Percentiles rank a stretch among this genome's conserved stretches.
phyloP scores from a whole-genome alignment of 2,797 vertebrate genomes.

The Chaenodraco wilsoni region DNA sequence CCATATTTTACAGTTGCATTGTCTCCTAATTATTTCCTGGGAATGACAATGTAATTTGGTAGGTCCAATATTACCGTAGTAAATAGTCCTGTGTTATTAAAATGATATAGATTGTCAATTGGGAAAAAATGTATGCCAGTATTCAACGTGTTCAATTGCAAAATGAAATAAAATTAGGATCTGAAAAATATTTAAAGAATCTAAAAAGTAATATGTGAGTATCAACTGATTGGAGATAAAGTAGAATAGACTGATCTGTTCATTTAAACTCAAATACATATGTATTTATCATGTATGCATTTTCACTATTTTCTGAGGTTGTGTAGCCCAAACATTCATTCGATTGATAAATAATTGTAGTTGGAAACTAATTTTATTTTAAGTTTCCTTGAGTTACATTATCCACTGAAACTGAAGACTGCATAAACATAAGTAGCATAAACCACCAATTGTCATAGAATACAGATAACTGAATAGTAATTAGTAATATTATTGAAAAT shows the following conservation, averaged over 20 bases:
- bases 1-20: not conserved
- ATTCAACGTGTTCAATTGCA: not conserved
- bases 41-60: not conserved
- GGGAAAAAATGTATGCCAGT: not conserved
- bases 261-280: no score
- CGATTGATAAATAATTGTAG: not conserved
- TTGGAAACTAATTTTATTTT: not conserved
- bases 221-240: no score
- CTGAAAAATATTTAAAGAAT: not conserved
- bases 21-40: not conserved
- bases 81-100: not conserved
- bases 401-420: not conserved
- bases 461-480: not conserved
- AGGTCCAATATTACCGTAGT: not conserved
- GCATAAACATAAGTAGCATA: not conserved
- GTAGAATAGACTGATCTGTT: no score
- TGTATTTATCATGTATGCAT: no score
- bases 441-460: not conserved
- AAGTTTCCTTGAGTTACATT: not conserved
- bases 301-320: not conserved
- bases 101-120: not conserved
- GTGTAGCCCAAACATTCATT: not conserved
- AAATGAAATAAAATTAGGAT: not conserved
- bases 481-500: not conserved
- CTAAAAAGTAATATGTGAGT: no score